Evolutionary conservation across 2,888 invertebrate genomes (phyloP), one percentile per base, ranked within the genome.

Genomic region (Bellardia pandia): DNA sequence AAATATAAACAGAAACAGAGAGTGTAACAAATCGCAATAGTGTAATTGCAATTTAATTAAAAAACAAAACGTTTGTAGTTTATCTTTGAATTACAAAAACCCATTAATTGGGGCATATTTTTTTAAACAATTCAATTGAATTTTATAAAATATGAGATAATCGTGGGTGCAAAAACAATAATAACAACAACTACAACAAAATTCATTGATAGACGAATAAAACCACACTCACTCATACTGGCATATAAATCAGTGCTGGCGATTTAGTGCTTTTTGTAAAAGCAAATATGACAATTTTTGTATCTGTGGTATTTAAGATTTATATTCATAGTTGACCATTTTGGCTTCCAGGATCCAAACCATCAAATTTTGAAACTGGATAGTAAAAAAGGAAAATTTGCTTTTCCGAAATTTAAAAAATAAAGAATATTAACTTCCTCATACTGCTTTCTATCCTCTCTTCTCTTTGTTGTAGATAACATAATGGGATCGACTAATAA

Each of bases 111-210:
- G 66, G 48, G 42, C 60, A 84, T 62, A 64, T 16, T 56, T 56
- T 56, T 42, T 45, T 80, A 78, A 78, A 80, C 48, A 51, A 58
- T 58, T 45, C 68, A 60, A 68, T 42, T 74, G 9, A 51, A 72
- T 23, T 48, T 58, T 42, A 51, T 16, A 56, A 78, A 6, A 58
- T 79, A 83, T 86, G 83, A 86, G 86, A 76, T 86, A 86, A 86
- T 86, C 66, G 86, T 84, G 80, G 86, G 86, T 76, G 84, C 48
- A 40, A 56, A 42, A 48, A 72, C 33, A 80, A 51, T 42, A 72
- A 40, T n/a, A 78, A 48, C 30, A 69, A 72, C 14, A 74, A 64
- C 14, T 77, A 64, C 16, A 66, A 62, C 60, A 79, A 14, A 42
- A 14, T 60, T 77, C n/a, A 74, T 62, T 77, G 71, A 76, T 53